Evolutionary conservation across 2,113 vertebrate genomes (phyloP), one percentile per base, ranked within the genome.

Genomic region (Pelusios castaneus): DNA sequence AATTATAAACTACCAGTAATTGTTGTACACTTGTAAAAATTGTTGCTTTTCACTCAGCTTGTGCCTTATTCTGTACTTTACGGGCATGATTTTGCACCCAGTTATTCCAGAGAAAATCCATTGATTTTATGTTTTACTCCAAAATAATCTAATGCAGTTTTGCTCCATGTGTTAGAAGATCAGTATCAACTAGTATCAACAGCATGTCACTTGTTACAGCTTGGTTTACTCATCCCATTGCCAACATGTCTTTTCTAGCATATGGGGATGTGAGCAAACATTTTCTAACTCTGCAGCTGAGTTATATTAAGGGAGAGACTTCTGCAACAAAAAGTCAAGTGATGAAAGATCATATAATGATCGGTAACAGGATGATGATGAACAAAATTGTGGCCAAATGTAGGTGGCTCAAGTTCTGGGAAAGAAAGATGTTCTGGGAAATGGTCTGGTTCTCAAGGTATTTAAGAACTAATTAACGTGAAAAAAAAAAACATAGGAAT

Each of bases 221-320:
- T 10, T 1, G 84, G 94, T 94, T 94, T 93, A 87, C 67, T 90
- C 0, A 0, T 21, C 89, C 82, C 83, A 89, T 90, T 90, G 16
- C 90, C 2, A 1, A 27, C 24, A 75, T 38, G 34, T 25, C 24
- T 75, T 43, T 38, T 43, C 22, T 41, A 43, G 10, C 5, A 1
- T 87, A 31, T 87, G 90, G 91, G 43, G 82, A 82, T 92, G 87
- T 84, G 75, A 88, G 85, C 82, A 95, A 84, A 90, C 85, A 80
- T 80, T 94, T 96, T 88, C 56, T 85, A 94, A 90, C 84, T 84
- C 84, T 80, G 84, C 85, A 89, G 91, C 92, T 96, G 86, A 94
- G 31, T 85, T 97, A 89, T 78, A 95, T 95, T 84, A 94, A 91
- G 92, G 92, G 95, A 95, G 85, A 92, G 95, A 93, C 92, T 73